Percentiles rank a stretch among this genome's conserved stretches.
phyloP scores from a whole-genome alignment of 2,113 vertebrate genomes.

The Cricetomys ansorgei region DNA sequence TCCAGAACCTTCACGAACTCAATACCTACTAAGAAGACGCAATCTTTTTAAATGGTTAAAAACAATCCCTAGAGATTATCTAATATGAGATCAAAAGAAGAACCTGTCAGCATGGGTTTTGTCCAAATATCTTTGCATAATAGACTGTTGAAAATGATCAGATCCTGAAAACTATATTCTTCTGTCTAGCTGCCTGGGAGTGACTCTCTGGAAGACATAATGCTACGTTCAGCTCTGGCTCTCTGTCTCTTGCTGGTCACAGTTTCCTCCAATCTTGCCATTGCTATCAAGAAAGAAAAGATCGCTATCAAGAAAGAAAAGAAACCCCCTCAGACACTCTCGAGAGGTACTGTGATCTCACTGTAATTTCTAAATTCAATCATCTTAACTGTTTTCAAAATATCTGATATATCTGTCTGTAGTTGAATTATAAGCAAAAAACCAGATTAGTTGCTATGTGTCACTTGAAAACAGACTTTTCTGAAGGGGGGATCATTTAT shows the following conservation, averaged over 20 bases:
- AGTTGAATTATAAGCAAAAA: not conserved
- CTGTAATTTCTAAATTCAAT: not conserved
- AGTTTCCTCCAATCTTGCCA: conserved; percentile 83
- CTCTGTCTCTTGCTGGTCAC: conserved; percentile 80
- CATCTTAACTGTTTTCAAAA: not conserved
- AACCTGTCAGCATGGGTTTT: not conserved
- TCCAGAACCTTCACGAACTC: not conserved
- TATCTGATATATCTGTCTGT: not conserved
- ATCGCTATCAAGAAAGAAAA: conserved; percentile 86
- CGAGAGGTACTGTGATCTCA: conserved; percentile 83
- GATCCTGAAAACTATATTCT: conserved; percentile 16
- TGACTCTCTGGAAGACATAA: conserved; percentile 52
- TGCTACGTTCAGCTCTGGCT: conserved; percentile 72
- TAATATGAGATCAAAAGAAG: not conserved
- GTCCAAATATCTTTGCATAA: not conserved
- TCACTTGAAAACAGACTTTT: not conserved
- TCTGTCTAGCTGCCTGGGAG: not conserved
- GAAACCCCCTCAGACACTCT: conserved; percentile 84
- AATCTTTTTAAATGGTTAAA: not conserved
- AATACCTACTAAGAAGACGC: not conserved
- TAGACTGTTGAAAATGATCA: not conserved
- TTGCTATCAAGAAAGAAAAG: conserved; percentile 85
- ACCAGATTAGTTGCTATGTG: not conserved
- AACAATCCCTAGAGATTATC: not conserved
- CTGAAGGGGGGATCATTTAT: not conserved